Base-by-base conservation (phyloP, 2,113 vertebrate genomes). In the Lophura nycthemera region DNA sequence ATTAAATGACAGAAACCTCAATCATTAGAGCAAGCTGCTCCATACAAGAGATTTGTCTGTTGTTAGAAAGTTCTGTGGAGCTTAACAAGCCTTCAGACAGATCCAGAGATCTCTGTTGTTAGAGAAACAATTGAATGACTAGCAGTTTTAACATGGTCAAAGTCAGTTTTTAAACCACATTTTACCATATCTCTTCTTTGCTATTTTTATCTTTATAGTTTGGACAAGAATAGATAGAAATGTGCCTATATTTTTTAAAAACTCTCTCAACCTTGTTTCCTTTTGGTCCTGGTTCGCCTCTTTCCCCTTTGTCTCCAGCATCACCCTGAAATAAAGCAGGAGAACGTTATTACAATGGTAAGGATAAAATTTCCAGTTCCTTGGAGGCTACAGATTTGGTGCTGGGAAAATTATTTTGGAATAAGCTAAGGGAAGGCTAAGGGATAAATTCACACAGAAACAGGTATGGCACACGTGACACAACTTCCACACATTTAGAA, bases 261-360 rank as follows among this genome's bases (percentile, higher is more conserved):
- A 91, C 63, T 64, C 52, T 48, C 83, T 81, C 97, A 97, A 98
- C 97, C 93, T 92, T 95, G 50, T 85, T 96, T 94, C 97, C 97
- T 97, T 98, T 98, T 47, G 96, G 92, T 95, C 97, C 97, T 90
- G 86, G 86, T 25, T 97, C 97, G 84, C 97, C 97, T 94, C 93
- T 98, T 61, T 96, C 94, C 21, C 97, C 97, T 77, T 61, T 96
- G n/a, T 45, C 70, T 83, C 97, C 97, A 91, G 30, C 50, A 50
- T 59, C 88, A 72, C 97, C 97, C 97, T 98, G 63, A 95, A 96
- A 71, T 19, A 85, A 88, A 92, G 66, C 16, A 82, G 7, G 36
- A 76, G 95, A 88, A 85, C 9, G 14, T 74, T 71, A 70, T 45
- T 77, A 61, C 4, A 12, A 21, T 40, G 60, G 15, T 71, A 30